These are phyloP conservation scores for Halisarca cf. caerulea DNA, from an alignment of 37 sponge, comb jelly and placozoan species.

Conservation along the genomic window DNA sequence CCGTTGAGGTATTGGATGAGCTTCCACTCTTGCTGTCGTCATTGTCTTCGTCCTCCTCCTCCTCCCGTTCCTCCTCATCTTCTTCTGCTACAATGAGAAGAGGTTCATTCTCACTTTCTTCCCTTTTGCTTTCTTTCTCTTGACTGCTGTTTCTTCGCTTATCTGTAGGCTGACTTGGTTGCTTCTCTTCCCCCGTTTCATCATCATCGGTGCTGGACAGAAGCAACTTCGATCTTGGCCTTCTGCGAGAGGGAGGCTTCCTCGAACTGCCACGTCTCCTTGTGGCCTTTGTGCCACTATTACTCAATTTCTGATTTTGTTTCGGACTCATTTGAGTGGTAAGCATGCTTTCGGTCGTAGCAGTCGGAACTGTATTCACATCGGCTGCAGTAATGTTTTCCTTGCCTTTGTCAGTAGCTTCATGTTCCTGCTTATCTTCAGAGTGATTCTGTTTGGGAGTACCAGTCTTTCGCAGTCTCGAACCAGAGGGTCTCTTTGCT, in stretches of 20 bases:
- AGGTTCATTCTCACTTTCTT: not conserved
- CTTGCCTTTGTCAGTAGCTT: too few relatives aligned
- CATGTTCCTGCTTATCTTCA: too few relatives aligned
- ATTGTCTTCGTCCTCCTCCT: too few relatives aligned
- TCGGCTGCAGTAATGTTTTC: too few relatives aligned
- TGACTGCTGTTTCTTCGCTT: too few relatives aligned
- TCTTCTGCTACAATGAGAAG: not conserved
- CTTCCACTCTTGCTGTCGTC: not conserved
- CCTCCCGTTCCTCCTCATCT: not conserved
- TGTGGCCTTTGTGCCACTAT: not conserved
- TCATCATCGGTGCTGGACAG: not conserved
- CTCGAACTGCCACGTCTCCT: not conserved
- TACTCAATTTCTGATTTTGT: not conserved
- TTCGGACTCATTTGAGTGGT: not conserved
- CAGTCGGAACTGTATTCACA: not conserved
- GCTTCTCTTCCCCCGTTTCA: not conserved
- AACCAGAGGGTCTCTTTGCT: not conserved
- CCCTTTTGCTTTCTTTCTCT: too few relatives aligned
- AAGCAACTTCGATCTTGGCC: not conserved
- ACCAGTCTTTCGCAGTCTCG: not conserved
- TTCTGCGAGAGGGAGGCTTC: not conserved
- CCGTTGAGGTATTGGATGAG: not conserved
- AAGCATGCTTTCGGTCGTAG: not conserved
- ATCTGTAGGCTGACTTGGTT: not conserved
- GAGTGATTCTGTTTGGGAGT: not conserved